Percentiles rank a stretch among this genome's conserved stretches.
These are phyloP conservation scores for Anguilla japonica DNA, from an alignment of 2,113 vertebrate species.

Conservation along the genomic window DNA sequence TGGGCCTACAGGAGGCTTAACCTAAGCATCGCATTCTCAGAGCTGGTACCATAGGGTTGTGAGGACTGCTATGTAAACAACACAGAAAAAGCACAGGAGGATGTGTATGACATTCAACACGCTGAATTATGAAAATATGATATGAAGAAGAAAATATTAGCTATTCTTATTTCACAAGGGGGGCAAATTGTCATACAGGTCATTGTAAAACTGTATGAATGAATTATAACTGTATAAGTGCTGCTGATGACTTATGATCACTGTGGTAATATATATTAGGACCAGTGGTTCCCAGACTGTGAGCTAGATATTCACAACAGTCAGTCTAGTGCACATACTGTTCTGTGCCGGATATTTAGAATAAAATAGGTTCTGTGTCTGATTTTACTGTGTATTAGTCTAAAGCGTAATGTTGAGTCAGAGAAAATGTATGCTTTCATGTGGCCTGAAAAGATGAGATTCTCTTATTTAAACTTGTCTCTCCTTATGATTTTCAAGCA, in stretches of 20 bases:
- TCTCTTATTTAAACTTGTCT: neutral
- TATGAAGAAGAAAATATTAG: neutral
- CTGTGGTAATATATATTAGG: neutral
- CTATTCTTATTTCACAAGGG: neutral
- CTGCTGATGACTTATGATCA: neutral
- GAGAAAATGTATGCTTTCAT: neutral
- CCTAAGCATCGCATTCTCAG: neutral
- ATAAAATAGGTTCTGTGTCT: neutral
- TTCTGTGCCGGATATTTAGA: neutral
- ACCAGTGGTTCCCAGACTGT: neutral
- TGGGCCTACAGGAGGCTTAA: neutral
- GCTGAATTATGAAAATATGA: neutral
- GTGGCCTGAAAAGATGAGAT: neutral
- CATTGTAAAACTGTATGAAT: neutral
- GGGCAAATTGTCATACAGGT: conserved; percentile 6
- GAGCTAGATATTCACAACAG: neutral
- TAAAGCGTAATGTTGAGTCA: neutral
- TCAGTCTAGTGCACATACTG: neutral
- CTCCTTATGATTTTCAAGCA: neutral
- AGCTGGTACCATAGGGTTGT: neutral
- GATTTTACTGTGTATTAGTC: neutral
- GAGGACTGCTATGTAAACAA: neutral
- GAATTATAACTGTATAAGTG: neutral
- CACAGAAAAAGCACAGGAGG: neutral
- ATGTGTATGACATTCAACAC: neutral